Conservation (phyloP, 2,888 invertebrate genomes). For the Leptinotarsa peninsularis region DNA sequence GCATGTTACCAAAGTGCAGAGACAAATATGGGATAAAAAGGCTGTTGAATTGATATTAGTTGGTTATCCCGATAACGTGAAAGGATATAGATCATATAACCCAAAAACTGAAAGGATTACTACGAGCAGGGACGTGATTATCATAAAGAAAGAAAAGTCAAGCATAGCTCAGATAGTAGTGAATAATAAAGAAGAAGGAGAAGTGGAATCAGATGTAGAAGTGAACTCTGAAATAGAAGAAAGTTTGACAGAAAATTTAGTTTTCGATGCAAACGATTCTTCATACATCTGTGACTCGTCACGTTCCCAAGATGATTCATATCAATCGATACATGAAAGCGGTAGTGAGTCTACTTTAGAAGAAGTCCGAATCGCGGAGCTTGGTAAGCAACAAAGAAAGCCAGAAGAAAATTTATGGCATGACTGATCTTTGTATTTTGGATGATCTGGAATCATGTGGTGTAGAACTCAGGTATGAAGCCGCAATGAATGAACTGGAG, state of each 20-base stretch:
- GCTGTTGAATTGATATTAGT: too few species aligned
- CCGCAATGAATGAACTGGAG: not conserved
- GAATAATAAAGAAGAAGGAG: too few species aligned
- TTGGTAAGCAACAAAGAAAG: too few species aligned
- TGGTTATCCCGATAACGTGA: slow-evolving; percentile 24
- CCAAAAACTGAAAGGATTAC: slow-evolving; percentile 4
- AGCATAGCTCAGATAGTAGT: not conserved
- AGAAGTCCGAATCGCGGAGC: too few species aligned
- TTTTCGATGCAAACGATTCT: too few species aligned
- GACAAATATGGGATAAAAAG: slow-evolving; percentile 36
- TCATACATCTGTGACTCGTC: too few species aligned
- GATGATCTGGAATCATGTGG: not conserved
- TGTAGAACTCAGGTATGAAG: not conserved
- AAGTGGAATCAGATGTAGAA: too few species aligned
- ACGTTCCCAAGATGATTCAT: too few species aligned
- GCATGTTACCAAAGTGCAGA: slow-evolving; percentile 36
- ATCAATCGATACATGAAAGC: too few species aligned
- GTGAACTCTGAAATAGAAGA: too few species aligned
- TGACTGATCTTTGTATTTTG: not conserved
- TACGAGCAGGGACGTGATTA: slow-evolving; percentile 16
- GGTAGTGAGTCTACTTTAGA: too few species aligned
- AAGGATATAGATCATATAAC: slow-evolving; percentile 35
- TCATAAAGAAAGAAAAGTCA: not conserved
- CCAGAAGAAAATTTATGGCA: not conserved
- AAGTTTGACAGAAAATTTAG: too few species aligned